Evolutionary conservation across 2,113 vertebrate genomes (phyloP).

Genomic region (Rhinoderma darwinii): DNA sequence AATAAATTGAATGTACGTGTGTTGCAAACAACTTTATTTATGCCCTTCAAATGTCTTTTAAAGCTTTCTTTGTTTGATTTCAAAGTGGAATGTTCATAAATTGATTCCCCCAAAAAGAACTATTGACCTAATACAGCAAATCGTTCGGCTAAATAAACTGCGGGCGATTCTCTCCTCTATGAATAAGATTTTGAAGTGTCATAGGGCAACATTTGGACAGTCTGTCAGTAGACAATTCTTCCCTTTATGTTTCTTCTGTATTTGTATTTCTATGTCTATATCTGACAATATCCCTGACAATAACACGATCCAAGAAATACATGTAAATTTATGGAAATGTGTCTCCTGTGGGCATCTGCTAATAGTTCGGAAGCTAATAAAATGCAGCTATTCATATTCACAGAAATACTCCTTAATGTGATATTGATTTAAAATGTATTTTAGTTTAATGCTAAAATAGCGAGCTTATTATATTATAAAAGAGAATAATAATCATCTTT

Average conservation of each 20-base stretch:
- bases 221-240: slow-evolving; percentile 7
- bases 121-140: slow-evolving; percentile 12
- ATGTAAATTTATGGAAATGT: slow-evolving; percentile 45
- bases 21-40: not conserved
- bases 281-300: slow-evolving; percentile 12
- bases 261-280: slow-evolving; percentile 2
- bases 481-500: slow-evolving; percentile 26
- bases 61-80: not conserved
- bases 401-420: slow-evolving; percentile 32
- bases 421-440: slow-evolving; percentile 52
- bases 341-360: slow-evolving; percentile 23
- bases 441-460: slow-evolving; percentile 42
- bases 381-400: slow-evolving; percentile 41
- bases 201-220: slow-evolving; percentile 20
- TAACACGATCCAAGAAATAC: slow-evolving; percentile 1
- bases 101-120: not conserved
- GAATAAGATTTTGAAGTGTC: not conserved
- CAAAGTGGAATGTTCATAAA: not conserved
- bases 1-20: not conserved
- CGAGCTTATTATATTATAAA: slow-evolving; percentile 45
- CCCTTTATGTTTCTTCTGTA: not conserved
- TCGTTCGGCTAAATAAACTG: not conserved
- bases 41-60: not conserved
- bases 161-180: not conserved
- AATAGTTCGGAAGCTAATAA: slow-evolving; percentile 45